Percentiles rank a stretch among this genome's conserved stretches.
phyloP scores from a whole-genome alignment of 2,113 vertebrate species.

The Marmota monax region DNA sequence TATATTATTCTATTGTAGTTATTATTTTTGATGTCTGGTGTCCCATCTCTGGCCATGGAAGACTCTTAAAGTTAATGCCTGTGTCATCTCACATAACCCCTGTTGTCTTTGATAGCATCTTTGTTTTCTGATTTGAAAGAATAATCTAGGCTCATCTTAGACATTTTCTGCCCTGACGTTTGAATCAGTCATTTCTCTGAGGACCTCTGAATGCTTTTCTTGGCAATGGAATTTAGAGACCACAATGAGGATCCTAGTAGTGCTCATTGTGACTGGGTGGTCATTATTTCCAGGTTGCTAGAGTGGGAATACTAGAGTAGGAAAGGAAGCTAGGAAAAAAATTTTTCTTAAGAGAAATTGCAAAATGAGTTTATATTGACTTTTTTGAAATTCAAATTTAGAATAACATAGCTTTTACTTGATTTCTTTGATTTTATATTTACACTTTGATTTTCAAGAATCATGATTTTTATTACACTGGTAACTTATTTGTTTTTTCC shows the following conservation, averaged over 20 bases:
- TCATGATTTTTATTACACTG: not conserved
- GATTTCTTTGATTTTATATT: not conserved
- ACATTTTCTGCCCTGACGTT: not conserved
- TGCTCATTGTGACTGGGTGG: not conserved
- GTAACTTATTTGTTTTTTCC: not conserved
- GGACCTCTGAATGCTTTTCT: not conserved
- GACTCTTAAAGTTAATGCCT: not conserved
- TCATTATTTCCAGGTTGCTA: not conserved
- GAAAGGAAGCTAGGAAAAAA: not conserved
- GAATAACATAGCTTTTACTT: not conserved
- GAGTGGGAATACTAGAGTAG: not conserved
- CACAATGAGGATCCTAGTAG: not conserved
- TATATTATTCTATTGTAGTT: not conserved
- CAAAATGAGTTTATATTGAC: not conserved
- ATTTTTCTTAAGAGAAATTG: not conserved
- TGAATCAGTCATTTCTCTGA: not conserved
- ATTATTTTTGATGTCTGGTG: not conserved
- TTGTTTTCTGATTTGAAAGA: conserved; percentile 8
- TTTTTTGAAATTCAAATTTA: conserved; percentile 37
- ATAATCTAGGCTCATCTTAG: not conserved
- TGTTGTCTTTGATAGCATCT: not conserved
- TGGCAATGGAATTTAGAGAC: not conserved
- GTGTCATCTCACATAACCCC: not conserved
- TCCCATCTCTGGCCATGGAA: not conserved
- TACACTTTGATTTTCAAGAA: not conserved